Evolutionary conservation across 2,797 vertebrate genomes (phyloP).

Genomic region (Pangasius sanitwongsei): DNA sequence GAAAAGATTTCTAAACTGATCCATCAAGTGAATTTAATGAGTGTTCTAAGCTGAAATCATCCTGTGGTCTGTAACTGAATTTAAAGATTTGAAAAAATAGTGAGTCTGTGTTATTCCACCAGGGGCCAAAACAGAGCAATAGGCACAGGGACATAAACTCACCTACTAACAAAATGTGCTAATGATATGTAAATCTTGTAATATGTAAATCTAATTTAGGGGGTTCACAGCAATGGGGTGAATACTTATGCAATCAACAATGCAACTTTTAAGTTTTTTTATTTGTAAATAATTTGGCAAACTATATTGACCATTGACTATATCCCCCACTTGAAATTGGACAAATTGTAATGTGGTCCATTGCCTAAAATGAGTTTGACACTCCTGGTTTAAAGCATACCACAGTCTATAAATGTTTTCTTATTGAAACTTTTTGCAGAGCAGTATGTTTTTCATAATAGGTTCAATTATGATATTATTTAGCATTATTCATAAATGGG

Average conservation of each 20-base stretch:
- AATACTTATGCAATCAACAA: neutral
- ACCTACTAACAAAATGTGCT: neutral
- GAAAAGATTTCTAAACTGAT: neutral
- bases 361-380: neutral
- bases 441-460: neutral
- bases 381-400: constrained; percentile 17
- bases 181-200: neutral
- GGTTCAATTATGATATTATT: neutral
- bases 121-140: neutral
- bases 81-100: neutral
- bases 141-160: neutral
- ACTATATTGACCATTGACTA: neutral
- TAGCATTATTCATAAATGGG: neutral
- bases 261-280: neutral
- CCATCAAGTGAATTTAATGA: neutral
- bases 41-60: neutral
- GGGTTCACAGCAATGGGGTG: neutral
- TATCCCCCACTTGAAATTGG: neutral
- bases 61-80: neutral
- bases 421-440: neutral
- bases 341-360: neutral
- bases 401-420: neutral
- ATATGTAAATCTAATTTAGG: neutral
- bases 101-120: neutral
- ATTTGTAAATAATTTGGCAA: neutral